These are phyloP conservation scores for Meloidogyne floridensis DNA, from an alignment of 1,140 invertebrate species.

Conservation along the genomic window DNA sequence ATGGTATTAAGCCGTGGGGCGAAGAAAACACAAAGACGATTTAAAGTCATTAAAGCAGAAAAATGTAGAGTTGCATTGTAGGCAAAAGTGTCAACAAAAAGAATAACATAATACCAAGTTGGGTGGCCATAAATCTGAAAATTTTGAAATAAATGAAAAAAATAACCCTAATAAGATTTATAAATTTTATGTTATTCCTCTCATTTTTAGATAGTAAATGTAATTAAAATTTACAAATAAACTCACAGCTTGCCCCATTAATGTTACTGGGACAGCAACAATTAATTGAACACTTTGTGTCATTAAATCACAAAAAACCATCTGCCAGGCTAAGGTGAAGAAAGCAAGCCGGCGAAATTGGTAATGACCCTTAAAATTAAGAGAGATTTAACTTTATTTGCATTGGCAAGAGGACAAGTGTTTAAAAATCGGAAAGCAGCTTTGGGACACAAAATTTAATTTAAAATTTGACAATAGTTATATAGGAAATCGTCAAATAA, in stretches of 20 bases:
- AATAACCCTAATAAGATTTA: not conserved
- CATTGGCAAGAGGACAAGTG: not conserved
- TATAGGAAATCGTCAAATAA: not conserved
- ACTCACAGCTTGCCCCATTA: conserved; percentile 19
- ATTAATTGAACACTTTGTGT: conserved; percentile 16
- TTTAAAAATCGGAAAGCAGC: too few relatives aligned
- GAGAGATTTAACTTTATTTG: too few relatives aligned
- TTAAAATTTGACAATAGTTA: too few relatives aligned
- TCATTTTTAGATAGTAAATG: not conserved
- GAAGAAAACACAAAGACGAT: conserved; percentile 28
- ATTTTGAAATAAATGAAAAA: not conserved
- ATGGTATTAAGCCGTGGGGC: conserved; percentile 11
- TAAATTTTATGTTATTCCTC: not conserved
- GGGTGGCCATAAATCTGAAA: conserved; percentile 25
- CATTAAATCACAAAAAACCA: conserved; percentile 27
- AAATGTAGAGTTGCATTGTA: conserved; percentile 25
- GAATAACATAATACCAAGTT: conserved; percentile 22
- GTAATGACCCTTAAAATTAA: conserved; percentile 21
- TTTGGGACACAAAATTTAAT: too few relatives aligned
- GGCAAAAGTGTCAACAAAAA: conserved; percentile 25
- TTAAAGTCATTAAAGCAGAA: conserved; percentile 23
- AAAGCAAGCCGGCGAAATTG: conserved; percentile 26
- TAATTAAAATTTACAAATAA: not conserved
- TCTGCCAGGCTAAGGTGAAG: conserved; percentile 27
- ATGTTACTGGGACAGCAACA: conserved; percentile 22